Conservation (phyloP, 2,888 invertebrate species). For the Sarcophaga rosellei region DNA sequence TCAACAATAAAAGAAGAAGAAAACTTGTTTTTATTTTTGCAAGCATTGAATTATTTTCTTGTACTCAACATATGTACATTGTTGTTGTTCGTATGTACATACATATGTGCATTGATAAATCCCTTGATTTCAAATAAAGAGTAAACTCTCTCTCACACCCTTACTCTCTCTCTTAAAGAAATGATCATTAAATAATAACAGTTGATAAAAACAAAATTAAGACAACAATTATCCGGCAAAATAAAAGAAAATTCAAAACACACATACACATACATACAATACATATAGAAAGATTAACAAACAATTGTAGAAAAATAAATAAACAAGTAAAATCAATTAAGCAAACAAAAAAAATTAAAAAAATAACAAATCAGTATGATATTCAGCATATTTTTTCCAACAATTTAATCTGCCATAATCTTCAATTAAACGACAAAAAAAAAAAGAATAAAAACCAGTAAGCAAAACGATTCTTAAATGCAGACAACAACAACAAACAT, state of each 20-base stretch:
- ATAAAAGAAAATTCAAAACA: constrained; percentile 13
- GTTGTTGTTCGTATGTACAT: no score
- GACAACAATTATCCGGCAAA: not conserved
- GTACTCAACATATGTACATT: not conserved
- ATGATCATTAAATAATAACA: constrained; percentile 36
- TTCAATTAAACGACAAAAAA: constrained; percentile 19
- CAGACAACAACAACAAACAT: constrained; percentile 69
- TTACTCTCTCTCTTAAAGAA: not conserved
- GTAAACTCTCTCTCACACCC: not conserved
- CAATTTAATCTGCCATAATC: not conserved
- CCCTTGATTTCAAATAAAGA: not conserved
- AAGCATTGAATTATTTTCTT: constrained; percentile 16
- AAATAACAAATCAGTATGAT: constrained; percentile 6
- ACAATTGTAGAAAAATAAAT: not conserved
- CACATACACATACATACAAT: no score
- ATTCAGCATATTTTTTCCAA: constrained; percentile 28
- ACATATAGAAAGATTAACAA: constrained; percentile 7
- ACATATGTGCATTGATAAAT: not conserved
- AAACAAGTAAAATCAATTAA: constrained; percentile 6
- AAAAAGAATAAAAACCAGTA: not conserved
- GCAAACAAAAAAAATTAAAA: constrained; percentile 1
- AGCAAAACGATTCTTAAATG: constrained; percentile 14
- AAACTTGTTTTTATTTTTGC: constrained; percentile 44
- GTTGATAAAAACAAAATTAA: constrained; percentile 38
- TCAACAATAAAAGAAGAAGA: not conserved